Evolutionary conservation across 2,113 vertebrate species (phyloP).

Genomic region (Isichthys henryi): DNA sequence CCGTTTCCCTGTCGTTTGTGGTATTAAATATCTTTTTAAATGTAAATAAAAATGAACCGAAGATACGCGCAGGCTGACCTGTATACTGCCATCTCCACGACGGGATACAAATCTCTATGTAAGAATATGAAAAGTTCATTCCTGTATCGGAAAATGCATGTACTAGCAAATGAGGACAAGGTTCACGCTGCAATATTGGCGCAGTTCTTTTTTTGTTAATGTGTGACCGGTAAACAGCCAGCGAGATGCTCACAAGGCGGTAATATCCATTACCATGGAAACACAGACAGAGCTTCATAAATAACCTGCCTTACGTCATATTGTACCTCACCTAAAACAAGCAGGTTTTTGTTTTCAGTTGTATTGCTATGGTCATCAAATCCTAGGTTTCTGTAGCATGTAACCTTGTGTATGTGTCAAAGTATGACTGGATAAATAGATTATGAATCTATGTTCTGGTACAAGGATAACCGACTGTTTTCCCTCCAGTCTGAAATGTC

Average conservation of each 20-base stretch:
- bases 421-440: not conserved
- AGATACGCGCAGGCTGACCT: not conserved
- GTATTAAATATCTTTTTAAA: not conserved
- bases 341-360: not conserved
- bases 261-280: constrained; percentile 21
- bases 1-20: not conserved
- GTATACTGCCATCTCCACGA: not conserved
- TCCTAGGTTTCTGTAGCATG: not conserved
- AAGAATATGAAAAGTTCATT: not conserved
- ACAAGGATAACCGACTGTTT: not conserved
- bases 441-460: not conserved
- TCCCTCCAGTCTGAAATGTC: not conserved
- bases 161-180: not conserved
- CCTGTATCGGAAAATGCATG: not conserved
- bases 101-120: not conserved
- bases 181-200: not conserved
- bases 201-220: not conserved
- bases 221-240: not conserved
- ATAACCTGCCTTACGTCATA: constrained; percentile 4
- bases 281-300: constrained; percentile 14
- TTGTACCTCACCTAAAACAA: constrained; percentile 1
- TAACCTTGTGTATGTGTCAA: not conserved
- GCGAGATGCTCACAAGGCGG: not conserved
- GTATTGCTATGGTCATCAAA: not conserved
- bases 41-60: not conserved